Evolutionary conservation across 2,888 invertebrate genomes (phyloP), one percentile per base, ranked within the genome.

Genomic region (Rugalucina vietnamica): DNA sequence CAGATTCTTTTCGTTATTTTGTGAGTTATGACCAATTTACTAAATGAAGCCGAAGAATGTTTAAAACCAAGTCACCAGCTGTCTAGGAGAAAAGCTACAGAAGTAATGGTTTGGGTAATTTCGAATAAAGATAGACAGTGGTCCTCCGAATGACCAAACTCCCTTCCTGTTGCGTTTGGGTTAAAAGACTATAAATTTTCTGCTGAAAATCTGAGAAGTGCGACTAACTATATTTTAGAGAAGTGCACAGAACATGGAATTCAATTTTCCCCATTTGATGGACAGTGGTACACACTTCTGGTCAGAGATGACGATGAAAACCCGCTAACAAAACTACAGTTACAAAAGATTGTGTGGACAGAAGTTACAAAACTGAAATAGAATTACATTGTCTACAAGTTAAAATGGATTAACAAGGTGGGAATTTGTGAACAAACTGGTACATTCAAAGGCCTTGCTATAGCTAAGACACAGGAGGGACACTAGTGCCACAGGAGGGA

Each of bases 161-260:
- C 69, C n/a, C 4, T 69, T 18, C 75, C 76, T 18, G 54, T 83
- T 2, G 83, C 79, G 34, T 83, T 72, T 49, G 83, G 79, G 5
- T 32, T 80, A n/a, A 83, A 83, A 65, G 79, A 75, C 21, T 83
- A 84, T 39, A 84, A 71, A 29, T 60, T 84, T 8, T 39, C 80
- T n/a, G 24, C 73, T 14, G 29, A n/a, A 0, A 24, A 37, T n/a
- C 32, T 84, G 3, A 49, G 84, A 36, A 37, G 60, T 10, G 70
- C 75, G 69, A 50, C n/a, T 14, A 60, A 84, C 14, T 50, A 49
- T 70, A 70, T 84, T n/a, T 27, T 84, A 10, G 4, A 29, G 34
- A 29, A 72, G 32, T 84, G 84, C 76, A 32, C 0, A 29, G 34
- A 80, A 18, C 27, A 69, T 32, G 84, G 81, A 21, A 39, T 81